phyloP scores from a whole-genome alignment of 2,888 invertebrate species.

The Imbricaverruca yamaguchii region DNA sequence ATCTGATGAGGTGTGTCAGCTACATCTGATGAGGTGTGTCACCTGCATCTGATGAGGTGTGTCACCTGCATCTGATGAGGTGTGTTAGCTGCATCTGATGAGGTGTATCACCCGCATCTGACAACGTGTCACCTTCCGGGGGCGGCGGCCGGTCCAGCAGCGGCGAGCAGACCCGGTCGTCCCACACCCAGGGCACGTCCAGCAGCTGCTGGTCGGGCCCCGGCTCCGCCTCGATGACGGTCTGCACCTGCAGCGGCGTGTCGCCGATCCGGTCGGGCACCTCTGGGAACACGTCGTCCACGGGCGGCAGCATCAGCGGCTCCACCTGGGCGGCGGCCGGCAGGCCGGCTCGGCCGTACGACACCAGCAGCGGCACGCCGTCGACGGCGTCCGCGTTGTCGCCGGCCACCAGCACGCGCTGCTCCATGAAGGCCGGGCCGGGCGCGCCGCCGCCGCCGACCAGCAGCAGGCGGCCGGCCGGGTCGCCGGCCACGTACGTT shows the following conservation, averaged over 20 bases:
- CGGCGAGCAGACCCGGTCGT: conserved; percentile 6
- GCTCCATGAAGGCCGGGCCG: too few relatives aligned
- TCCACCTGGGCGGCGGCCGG: not conserved
- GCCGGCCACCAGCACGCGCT: too few relatives aligned
- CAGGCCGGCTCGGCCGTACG: not conserved
- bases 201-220: not conserved
- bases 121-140: not conserved
- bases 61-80: too few relatives aligned
- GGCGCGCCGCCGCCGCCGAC: not conserved
- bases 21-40: too few relatives aligned
- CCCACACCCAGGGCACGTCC: conserved; percentile 17
- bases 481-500: not conserved
- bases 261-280: conserved; percentile 14
- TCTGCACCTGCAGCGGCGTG: conserved; percentile 6
- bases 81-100: too few relatives aligned
- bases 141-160: conserved; percentile 6
- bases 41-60: too few relatives aligned
- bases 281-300: not conserved
- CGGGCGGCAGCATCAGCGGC: conserved; percentile 12
- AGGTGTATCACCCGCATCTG: too few relatives aligned
- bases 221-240: conserved; percentile 1
- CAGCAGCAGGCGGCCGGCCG: too few relatives aligned
- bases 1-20: too few relatives aligned
- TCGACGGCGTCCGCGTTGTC: too few relatives aligned
- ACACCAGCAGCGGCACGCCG: not conserved